A percentile compares a stretch with the other conserved stretches of the same genome.
Evolutionary conservation across 1,140 invertebrate species (phyloP).

Genomic region (Tenebrio molitor): DNA sequence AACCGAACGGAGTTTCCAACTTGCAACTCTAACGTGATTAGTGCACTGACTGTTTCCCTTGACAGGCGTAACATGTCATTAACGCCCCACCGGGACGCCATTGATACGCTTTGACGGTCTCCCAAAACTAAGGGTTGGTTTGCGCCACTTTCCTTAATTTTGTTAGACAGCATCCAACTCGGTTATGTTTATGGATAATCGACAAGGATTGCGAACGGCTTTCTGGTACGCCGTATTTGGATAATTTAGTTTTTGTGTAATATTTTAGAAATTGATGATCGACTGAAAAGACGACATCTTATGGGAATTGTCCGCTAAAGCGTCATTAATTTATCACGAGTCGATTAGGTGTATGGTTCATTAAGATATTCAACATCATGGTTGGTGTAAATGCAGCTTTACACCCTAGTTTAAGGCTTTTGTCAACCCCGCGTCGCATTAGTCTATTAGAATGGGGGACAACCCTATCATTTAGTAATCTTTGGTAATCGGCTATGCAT

Average conservation of each 20-base stretch:
- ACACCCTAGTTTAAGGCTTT: constrained; percentile 58
- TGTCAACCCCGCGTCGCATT: constrained; percentile 56
- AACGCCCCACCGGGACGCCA: constrained; percentile 41
- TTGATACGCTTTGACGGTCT: constrained; percentile 40
- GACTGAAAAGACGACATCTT: too few species aligned
- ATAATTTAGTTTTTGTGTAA: too few species aligned
- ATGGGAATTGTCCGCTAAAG: too few species aligned
- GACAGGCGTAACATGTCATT: constrained; percentile 50
- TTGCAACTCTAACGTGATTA: constrained; percentile 48
- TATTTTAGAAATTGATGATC: too few species aligned
- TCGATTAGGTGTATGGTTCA: constrained; percentile 11
- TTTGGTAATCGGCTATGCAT: constrained; percentile 60
- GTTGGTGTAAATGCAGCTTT: constrained; percentile 45
- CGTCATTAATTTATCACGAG: too few species aligned
- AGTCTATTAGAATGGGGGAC: constrained; percentile 60
- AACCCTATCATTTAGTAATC: constrained; percentile 62
- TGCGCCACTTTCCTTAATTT: constrained; percentile 17
- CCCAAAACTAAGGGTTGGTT: constrained; percentile 22
- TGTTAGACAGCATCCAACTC: not conserved
- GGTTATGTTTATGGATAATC: constrained; percentile 1
- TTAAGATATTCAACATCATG: not conserved
- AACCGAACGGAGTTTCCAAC: constrained; percentile 15
- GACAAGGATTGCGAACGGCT: not conserved
- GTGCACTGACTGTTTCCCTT: constrained; percentile 47
- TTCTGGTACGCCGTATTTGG: too few species aligned